Evolutionary conservation across 2,797 vertebrate species (phyloP).

Genomic region (Trachops cirrhosus): DNA sequence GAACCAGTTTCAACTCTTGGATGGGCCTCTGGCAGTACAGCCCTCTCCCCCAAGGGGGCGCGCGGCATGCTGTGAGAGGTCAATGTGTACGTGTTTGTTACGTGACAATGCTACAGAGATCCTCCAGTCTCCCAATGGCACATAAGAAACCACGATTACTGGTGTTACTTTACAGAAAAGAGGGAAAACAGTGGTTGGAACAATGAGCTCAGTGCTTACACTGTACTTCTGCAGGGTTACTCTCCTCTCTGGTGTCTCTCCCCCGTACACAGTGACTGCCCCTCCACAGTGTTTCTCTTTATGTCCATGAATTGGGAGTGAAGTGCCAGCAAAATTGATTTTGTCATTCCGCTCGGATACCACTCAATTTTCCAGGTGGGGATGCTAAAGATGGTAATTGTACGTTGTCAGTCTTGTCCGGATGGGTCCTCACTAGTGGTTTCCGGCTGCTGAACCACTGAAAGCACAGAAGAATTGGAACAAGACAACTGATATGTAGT

Average conservation of each 20-base stretch:
- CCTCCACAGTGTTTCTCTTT: slow-evolving; percentile 5
- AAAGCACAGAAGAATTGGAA: slow-evolving; percentile 63
- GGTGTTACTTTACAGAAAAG: background rate
- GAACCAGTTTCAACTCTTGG: background rate
- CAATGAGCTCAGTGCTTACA: background rate
- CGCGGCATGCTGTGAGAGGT: background rate
- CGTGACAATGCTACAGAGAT: background rate
- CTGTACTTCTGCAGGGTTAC: background rate
- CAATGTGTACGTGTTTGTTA: background rate
- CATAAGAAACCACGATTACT: background rate
- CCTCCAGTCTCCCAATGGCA: background rate
- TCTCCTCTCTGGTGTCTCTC: background rate
- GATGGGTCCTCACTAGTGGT: slow-evolving; percentile 65
- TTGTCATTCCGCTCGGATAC: slow-evolving; percentile 61
- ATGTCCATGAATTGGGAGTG: slow-evolving; percentile 36
- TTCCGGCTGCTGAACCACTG: slow-evolving; percentile 80
- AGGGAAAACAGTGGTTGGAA: background rate
- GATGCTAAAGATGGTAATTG: slow-evolving; percentile 72
- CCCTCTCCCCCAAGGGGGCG: accelerated
- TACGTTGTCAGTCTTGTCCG: slow-evolving; percentile 74
- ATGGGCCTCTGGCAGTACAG: too few relatives aligned
- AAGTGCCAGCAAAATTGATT: slow-evolving; percentile 44
- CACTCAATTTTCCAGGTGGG: slow-evolving; percentile 52
- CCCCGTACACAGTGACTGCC: background rate
- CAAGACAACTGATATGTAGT: slow-evolving; percentile 64